These are phyloP conservation scores for Petrolisthes manimaculis DNA, from an alignment of 2,888 invertebrate genomes.

Conservation along the genomic window DNA sequence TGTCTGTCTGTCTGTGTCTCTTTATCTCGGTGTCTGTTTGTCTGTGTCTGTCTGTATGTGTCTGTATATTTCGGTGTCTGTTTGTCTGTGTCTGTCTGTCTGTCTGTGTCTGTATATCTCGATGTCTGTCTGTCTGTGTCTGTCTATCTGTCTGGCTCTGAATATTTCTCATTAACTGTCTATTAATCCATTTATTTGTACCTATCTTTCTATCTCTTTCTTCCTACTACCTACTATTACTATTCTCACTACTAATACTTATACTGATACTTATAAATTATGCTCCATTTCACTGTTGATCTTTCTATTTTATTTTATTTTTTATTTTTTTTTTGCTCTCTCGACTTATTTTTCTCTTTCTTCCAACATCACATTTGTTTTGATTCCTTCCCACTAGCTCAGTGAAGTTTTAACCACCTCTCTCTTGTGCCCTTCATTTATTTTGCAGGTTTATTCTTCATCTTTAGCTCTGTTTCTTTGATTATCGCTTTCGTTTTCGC, in stretches of 20 bases:
- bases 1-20: too few species aligned
- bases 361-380: neutral
- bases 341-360: slow-evolving; percentile 6
- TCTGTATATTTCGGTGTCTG: too few species aligned
- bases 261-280: neutral
- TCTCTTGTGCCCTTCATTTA: neutral
- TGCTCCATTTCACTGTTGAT: neutral
- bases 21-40: too few species aligned
- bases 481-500: neutral
- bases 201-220: neutral
- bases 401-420: neutral
- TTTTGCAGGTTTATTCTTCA: neutral
- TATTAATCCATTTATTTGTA: neutral
- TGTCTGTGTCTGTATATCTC: neutral
- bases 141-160: neutral
- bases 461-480: neutral
- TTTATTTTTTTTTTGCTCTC: neutral
- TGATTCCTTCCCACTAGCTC: neutral
- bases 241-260: too few species aligned
- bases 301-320: neutral
- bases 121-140: neutral
- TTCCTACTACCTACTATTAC: neutral
- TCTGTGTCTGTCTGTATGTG: too few species aligned
- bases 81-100: neutral
- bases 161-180: neutral